Evolutionary conservation across 2,888 invertebrate genomes (phyloP).

Genomic region (Meteorus cinctellus): DNA sequence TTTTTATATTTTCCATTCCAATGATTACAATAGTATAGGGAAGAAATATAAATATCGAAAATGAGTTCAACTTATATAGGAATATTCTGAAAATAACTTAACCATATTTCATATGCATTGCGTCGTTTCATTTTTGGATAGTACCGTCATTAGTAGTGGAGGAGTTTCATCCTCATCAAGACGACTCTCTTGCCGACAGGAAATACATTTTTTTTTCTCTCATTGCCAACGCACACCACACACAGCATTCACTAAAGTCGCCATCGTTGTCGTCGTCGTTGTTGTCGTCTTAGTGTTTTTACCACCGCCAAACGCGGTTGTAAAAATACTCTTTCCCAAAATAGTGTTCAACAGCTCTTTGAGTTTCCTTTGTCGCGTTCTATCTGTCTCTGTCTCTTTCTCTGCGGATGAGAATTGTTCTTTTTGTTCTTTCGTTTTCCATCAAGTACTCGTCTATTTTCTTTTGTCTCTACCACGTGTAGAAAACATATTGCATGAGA

Average conservation of each 20-base stretch:
- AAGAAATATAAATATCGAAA: not conserved
- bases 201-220: conserved; percentile 27
- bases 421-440: conserved; percentile 19
- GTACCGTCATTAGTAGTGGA: conserved; percentile 15
- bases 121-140: conserved; percentile 2
- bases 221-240: conserved; percentile 14
- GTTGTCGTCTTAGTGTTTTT: conserved; percentile 38
- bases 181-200: conserved; percentile 21
- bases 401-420: conserved; percentile 18
- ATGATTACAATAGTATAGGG: not conserved
- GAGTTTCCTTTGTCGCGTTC: conserved; percentile 15
- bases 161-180: conserved; percentile 30
- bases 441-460: conserved; percentile 5
- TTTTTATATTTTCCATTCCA: not conserved
- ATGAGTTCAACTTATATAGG: not conserved
- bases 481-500: not conserved
- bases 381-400: not conserved
- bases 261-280: conserved; percentile 35
- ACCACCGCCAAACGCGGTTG: conserved; percentile 59
- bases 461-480: not conserved
- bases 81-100: conserved; percentile 5
- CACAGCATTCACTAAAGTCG: conserved; percentile 20
- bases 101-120: not conserved
- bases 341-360: conserved; percentile 49
- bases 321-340: conserved; percentile 66